Evolutionary conservation across 2,113 vertebrate genomes (phyloP), one percentile per base, ranked within the genome.

Genomic region (Epinephelus fuscoguttatus): DNA sequence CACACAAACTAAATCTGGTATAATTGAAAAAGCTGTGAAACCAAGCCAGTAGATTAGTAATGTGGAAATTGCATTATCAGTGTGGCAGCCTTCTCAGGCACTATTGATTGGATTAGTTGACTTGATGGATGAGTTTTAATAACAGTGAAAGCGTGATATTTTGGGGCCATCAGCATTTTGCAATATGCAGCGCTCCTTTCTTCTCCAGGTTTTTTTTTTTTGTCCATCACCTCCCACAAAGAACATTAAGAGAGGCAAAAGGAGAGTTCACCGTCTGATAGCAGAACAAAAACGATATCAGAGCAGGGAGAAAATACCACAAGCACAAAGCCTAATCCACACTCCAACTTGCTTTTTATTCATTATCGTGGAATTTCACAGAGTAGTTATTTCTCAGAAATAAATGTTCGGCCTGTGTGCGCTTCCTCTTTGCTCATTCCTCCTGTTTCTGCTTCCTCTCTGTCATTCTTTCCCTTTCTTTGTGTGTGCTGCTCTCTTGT

Each of bases 81-180:
- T 80, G 79, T 71, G 79, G 53, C 85, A 78, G 81, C 77, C 71
- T 74, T 75, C 71, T 83, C 59, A 40, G 79, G 75, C 73, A 57
- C 70, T 84, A 89, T 90, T 91, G 88, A 92, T 87, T 89, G 75
- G 75, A 86, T 91, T 88, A 86, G 70, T 89, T 84, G 78, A 76
- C 79, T 87, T 89, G 90, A 90, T 91, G 87, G 91, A 89, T 84
- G 84, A 80, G 66, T 85, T 91, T 93, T 94, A 92, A 93, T 94
- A 92, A 91, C 60, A 70, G 83, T 77, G 76, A 84, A 85, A 88
- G 84, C 23, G 27, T 70, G 61, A 86, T 80, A 81, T 87, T 92
- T 90, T 86, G 68, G 70, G 57, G 80, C 74, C 33, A 85, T 92
- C 90, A 87, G 88, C 68, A 80, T 68, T 87, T 82, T 73, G 78